Evolutionary conservation across 2,113 vertebrate species (phyloP).

Genomic region (Coturnix japonica): DNA sequence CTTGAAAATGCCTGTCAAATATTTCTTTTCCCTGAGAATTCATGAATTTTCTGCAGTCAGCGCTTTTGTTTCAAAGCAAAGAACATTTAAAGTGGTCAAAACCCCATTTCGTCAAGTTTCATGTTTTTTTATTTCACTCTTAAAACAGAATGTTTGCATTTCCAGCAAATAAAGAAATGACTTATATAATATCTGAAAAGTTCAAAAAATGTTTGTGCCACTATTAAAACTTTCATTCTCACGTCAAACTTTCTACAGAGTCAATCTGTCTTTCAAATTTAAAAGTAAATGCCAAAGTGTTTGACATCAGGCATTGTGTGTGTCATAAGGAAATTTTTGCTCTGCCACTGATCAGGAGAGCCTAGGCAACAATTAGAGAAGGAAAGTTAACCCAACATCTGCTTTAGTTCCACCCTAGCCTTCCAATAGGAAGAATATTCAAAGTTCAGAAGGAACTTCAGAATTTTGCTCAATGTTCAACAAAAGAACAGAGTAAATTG

Average conservation of each 20-base stretch:
- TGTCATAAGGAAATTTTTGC: neutral
- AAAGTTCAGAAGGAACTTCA: neutral
- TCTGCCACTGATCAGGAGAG: neutral
- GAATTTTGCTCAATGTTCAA: neutral
- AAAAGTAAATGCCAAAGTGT: neutral
- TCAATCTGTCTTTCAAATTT: neutral
- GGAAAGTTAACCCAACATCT: neutral
- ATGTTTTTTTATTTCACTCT: neutral
- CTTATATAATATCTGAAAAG: neutral
- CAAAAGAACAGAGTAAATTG: neutral
- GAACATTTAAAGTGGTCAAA: neutral
- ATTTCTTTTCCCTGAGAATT: neutral
- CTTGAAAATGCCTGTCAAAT: neutral
- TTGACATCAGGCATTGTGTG: neutral
- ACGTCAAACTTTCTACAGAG: neutral
- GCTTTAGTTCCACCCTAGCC: neutral
- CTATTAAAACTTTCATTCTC: neutral
- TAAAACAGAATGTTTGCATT: neutral
- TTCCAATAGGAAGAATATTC: rapidly evolving
- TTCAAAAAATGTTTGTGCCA: neutral
- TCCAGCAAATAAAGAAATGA: neutral
- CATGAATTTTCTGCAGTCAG: neutral
- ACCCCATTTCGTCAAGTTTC: neutral
- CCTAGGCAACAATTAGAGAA: neutral
- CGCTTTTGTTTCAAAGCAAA: neutral